Evolutionary conservation across 2,797 vertebrate species (phyloP).

Genomic region (Chaetophractus vellerosus): DNA sequence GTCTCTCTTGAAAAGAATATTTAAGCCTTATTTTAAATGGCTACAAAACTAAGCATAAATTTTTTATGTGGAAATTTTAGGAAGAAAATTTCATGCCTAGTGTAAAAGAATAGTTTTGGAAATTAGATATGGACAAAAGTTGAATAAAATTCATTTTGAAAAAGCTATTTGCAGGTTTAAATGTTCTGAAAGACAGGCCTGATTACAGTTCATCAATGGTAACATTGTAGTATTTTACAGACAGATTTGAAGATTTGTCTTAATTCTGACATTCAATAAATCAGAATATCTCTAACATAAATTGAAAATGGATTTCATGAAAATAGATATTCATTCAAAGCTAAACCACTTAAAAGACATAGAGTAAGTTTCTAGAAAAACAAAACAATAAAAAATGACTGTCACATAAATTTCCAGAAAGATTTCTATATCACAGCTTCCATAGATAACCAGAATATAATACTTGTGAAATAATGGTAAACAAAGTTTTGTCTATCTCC

Average conservation of each 20-base stretch:
- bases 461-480: not conserved
- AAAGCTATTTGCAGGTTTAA: not conserved
- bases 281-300: not conserved
- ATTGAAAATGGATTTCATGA: not conserved
- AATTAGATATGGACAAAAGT: not conserved
- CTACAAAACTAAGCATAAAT: not conserved
- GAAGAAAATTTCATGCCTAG: not conserved
- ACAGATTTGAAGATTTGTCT: not conserved
- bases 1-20: not conserved
- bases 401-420: not conserved
- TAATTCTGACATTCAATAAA: not conserved
- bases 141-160: not conserved
- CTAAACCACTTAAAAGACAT: not conserved
- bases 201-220: not conserved
- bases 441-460: not conserved
- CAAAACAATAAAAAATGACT: not conserved
- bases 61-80: not conserved
- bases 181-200: not conserved
- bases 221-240: not conserved
- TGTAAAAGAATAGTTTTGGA: not conserved
- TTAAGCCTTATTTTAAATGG: not conserved
- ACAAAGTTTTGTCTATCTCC: not conserved
- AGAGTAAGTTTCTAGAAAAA: not conserved
- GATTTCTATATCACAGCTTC: not conserved
- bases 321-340: conserved; percentile 14